Evolutionary conservation across 2,888 invertebrate genomes (phyloP).

Genomic region (Muschampia plurimacula): DNA sequence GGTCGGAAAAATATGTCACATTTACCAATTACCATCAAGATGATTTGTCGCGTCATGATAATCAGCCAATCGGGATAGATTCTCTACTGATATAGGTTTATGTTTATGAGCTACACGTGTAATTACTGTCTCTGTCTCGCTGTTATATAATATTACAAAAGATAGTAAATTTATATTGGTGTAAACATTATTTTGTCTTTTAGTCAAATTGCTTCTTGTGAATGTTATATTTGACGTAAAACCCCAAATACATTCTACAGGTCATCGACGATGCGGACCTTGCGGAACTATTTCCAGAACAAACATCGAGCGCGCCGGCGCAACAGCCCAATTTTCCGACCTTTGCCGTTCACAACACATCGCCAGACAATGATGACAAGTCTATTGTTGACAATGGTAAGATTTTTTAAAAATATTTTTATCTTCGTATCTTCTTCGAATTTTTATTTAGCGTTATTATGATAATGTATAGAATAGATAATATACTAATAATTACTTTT

Average conservation of each 20-base stretch:
- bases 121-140: too few relatives aligned
- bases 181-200: too few relatives aligned
- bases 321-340: conserved; percentile 86
- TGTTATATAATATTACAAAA: too few relatives aligned
- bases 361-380: conserved; percentile 78
- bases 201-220: background rate
- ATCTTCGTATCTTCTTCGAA: background rate
- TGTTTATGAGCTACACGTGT: too few relatives aligned
- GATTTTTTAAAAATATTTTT: conserved; percentile 40
- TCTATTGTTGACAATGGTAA: conserved; percentile 81
- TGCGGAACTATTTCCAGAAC: conserved; percentile 91
- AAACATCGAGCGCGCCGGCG: conserved; percentile 84
- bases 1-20: too few relatives aligned
- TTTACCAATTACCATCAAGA: too few relatives aligned
- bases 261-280: conserved; percentile 93
- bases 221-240: conserved; percentile 30
- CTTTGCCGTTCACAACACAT: conserved; percentile 74
- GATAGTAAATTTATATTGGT: too few relatives aligned
- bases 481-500: conserved; percentile 39
- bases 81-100: too few relatives aligned
- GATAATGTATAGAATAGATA: background rate
- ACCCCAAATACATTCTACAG: conserved; percentile 62
- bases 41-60: background rate
- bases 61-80: background rate
- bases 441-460: background rate